phyloP scores from a whole-genome alignment of 1,140 invertebrate genomes.

The Drosophila ercepeae region DNA sequence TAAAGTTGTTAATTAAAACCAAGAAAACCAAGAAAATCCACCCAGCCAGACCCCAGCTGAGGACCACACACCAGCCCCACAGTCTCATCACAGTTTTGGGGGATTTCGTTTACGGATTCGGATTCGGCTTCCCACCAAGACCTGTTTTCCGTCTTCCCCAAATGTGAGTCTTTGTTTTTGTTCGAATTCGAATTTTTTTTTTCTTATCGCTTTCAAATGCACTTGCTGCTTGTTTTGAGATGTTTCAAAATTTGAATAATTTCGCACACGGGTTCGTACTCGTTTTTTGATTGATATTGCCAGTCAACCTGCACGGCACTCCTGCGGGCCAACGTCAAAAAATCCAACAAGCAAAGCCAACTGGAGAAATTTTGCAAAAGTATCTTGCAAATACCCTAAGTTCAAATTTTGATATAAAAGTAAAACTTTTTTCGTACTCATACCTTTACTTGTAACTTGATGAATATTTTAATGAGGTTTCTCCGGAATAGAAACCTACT shows the following conservation, averaged over 20 bases:
- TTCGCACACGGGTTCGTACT: conserved; percentile 49
- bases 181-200: conserved; percentile 1
- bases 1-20: conserved; percentile 80
- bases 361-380: no score
- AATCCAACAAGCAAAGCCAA: no score
- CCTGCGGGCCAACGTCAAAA: conserved; percentile 42
- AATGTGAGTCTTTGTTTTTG: not conserved
- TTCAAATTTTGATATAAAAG: no score
- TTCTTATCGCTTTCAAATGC: conserved; percentile 53
- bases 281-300: conserved; percentile 59
- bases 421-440: no score
- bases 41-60: conserved; percentile 49
- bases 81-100: conserved; percentile 30
- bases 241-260: conserved; percentile 52
- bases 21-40: conserved; percentile 57
- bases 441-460: no score
- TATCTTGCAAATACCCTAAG: no score
- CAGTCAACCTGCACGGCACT: conserved; percentile 46
- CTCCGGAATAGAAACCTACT: no score
- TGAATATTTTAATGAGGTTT: no score
- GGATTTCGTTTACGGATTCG: conserved; percentile 45
- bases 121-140: conserved; percentile 62
- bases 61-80: conserved; percentile 45
- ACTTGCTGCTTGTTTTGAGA: conserved; percentile 41
- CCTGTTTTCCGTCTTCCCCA: conserved; percentile 30